Percentiles rank a stretch among this genome's conserved stretches.
Evolutionary conservation across 2,113 vertebrate species (phyloP).

Genomic region (Mustelus asterias): DNA sequence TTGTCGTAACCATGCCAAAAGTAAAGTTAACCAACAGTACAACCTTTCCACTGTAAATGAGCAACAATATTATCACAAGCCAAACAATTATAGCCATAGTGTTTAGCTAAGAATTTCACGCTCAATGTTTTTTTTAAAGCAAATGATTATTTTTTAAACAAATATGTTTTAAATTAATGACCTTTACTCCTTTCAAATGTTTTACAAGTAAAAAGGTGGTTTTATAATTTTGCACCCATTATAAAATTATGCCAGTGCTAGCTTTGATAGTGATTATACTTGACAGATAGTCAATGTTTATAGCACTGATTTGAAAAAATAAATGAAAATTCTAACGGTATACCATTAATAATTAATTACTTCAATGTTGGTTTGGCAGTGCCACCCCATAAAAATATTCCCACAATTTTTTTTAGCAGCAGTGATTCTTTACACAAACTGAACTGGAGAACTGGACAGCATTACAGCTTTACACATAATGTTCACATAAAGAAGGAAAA

Average conservation of each 20-base stretch:
- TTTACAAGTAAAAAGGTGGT: neutral
- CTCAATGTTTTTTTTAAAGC: neutral
- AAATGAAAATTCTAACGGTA: neutral
- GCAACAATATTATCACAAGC: neutral
- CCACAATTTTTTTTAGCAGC: neutral
- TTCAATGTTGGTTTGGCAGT: neutral
- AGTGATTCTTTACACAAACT: neutral
- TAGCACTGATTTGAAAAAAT: constrained; percentile 21
- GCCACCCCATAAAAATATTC: neutral
- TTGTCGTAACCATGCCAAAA: neutral
- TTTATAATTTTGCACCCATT: constrained; percentile 22
- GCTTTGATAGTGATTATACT: neutral
- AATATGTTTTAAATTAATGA: neutral
- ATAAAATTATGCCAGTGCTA: neutral
- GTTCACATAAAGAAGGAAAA: neutral
- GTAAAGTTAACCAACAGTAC: neutral
- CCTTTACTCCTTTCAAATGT: neutral
- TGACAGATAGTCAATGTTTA: neutral
- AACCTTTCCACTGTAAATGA: neutral
- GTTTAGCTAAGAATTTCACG: neutral
- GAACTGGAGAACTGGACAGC: neutral
- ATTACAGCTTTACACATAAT: neutral
- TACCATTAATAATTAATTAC: neutral
- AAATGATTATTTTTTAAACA: neutral
- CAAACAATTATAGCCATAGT: neutral